Percentiles rank a stretch among this genome's conserved stretches.
Evolutionary conservation across 2,113 vertebrate genomes (phyloP).

Genomic region (Engraulis encrasicolus): DNA sequence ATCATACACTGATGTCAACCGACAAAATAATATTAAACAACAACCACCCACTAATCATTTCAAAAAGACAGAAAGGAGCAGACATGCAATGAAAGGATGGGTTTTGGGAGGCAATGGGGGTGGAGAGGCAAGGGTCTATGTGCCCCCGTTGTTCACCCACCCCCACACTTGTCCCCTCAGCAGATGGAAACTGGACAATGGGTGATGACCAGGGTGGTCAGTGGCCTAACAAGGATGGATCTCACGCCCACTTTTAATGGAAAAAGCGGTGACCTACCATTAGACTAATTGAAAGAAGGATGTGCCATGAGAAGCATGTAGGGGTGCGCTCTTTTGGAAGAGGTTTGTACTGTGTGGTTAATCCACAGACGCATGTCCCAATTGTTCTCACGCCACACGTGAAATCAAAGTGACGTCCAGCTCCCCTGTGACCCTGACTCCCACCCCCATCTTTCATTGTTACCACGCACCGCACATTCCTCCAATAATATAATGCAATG

Average conservation of each 20-base stretch:
- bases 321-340: neutral
- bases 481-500: neutral
- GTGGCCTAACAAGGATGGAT: neutral
- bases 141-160: neutral
- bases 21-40: neutral
- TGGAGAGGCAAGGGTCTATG: neutral
- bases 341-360: neutral
- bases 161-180: neutral
- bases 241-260: too few relatives aligned
- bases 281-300: neutral
- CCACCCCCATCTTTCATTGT: conserved; percentile 1
- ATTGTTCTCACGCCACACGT: neutral
- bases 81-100: neutral
- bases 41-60: neutral
- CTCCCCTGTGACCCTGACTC: neutral
- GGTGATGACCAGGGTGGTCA: neutral
- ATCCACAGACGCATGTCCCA: neutral
- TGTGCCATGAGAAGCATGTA: neutral
- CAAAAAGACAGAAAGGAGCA: neutral
- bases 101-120: neutral
- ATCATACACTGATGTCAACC: neutral
- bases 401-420: neutral
- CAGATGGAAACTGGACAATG: conserved; percentile 14
- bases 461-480: neutral
- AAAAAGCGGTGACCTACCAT: neutral